These are phyloP conservation scores for Gymnoscopelus microlampas DNA, from an alignment of 2,797 vertebrate species.

Conservation along the genomic window DNA sequence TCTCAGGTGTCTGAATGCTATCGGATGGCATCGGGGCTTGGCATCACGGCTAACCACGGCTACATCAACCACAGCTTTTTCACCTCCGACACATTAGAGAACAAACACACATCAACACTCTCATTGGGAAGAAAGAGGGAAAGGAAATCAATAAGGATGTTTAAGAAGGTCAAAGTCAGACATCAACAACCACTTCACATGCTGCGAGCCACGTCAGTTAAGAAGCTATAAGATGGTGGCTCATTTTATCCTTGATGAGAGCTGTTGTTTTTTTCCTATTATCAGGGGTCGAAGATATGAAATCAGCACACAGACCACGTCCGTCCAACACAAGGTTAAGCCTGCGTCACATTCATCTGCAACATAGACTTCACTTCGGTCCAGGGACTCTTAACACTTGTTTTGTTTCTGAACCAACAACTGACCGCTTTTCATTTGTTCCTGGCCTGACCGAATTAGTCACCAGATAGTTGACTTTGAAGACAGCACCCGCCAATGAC, in stretches of 20 bases:
- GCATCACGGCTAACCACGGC: conserved; percentile 73
- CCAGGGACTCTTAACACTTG: conserved; percentile 16
- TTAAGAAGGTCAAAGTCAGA: conserved; percentile 76
- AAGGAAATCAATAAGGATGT: conserved; percentile 69
- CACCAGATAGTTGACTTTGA: conserved; percentile 28
- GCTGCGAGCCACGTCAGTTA: conserved; percentile 54
- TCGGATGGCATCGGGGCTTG: conserved; percentile 71
- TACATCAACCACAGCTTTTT: conserved; percentile 70
- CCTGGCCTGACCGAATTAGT: conserved; percentile 48
- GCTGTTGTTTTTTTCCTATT: conserved; percentile 35
- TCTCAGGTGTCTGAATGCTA: conserved; percentile 81
- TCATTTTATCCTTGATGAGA: conserved; percentile 60
- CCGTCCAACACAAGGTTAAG: conserved; percentile 55
- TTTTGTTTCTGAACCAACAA: conserved; percentile 13
- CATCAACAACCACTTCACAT: conserved; percentile 72
- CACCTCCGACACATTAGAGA: conserved; percentile 61
- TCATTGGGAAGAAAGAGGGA: conserved; percentile 42
- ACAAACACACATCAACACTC: conserved; percentile 60
- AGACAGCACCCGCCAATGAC: conserved; percentile 19
- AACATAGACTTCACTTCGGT: conserved; percentile 48
- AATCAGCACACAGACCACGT: conserved; percentile 55
- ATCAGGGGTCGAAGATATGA: conserved; percentile 1
- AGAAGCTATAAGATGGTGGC: conserved; percentile 50
- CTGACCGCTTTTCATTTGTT: conserved; percentile 32
- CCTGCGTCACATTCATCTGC: conserved; percentile 43